Evolutionary conservation across 2,888 invertebrate species (phyloP), one percentile per base, ranked within the genome.

Genomic region (Emmelina monodactyla): DNA sequence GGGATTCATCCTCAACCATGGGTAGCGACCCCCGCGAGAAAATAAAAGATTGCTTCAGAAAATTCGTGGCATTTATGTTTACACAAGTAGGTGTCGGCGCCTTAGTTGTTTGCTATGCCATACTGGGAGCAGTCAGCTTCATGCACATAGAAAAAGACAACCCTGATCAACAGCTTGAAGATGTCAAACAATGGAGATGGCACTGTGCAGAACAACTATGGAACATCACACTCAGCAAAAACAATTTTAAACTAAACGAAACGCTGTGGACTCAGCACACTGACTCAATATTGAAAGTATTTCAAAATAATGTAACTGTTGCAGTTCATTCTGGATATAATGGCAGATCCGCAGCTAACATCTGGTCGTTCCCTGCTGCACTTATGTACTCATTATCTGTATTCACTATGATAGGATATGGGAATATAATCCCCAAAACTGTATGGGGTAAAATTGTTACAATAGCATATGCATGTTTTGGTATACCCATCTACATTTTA

Each of bases 391-490:
- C 90, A 16, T 66, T 94, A 9, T 92, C 92, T 14, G 88, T 93
- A 4, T 92, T 94, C 55, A 93, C 94, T 3, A 94, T 94, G 94
- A 92, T 94, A 48, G 94, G 94, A 2, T 94, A 93, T 57, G 94
- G 94, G 0, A 92, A 92, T 61, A 84, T 92, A 64, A 88, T 92
- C 9, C 93, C 93, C 0, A 85, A 86, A 47, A 92, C 92, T 0
- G 79, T 85, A 1, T 88, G 88, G 87, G 94, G 94, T 2, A 93
- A 92, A 67, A 86, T 89, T 3, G 85, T 88, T 6, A 92, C 93
- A 0, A 89, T 93, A 16, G 83, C 92, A 7, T 94, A 94, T 65
- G 93, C 94, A 2, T 87, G 91, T 6, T 87, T 94, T 52, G 94
- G 94, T 0, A 93, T 94, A 51, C 94, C 94, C 0, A 76, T 94